Evolutionary conservation across 2,797 vertebrate species (phyloP).

Genomic region (Xiphophorus birchmanni): DNA sequence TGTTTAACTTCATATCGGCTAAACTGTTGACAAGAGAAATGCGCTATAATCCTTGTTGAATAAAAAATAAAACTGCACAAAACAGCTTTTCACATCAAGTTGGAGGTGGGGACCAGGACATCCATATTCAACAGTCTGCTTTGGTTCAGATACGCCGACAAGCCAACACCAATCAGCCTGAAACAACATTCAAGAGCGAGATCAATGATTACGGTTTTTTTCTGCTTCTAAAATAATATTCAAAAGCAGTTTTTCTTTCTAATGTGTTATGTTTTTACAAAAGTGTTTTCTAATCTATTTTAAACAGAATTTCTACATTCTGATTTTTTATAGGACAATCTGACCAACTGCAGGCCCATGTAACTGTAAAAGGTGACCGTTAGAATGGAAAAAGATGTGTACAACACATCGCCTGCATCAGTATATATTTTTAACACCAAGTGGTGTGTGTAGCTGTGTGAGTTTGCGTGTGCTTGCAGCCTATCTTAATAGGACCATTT

Average conservation of each 20-base stretch:
- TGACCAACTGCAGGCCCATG: slow-evolving; percentile 6
- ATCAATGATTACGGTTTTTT: slow-evolving; percentile 12
- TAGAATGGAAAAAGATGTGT: slow-evolving; percentile 44
- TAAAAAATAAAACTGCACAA: slow-evolving; percentile 18
- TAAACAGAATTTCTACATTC: slow-evolving; percentile 27
- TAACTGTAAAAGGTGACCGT: slow-evolving; percentile 60
- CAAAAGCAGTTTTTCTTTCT: background rate
- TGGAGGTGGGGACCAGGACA: slow-evolving; percentile 34
- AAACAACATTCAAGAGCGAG: slow-evolving; percentile 74
- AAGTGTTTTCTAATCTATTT: slow-evolving; percentile 32
- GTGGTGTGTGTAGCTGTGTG: slow-evolving; percentile 6
- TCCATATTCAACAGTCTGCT: slow-evolving; percentile 71
- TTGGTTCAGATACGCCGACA: slow-evolving; percentile 37
- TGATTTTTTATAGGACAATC: slow-evolving; percentile 29
- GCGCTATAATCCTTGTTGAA: slow-evolving; percentile 8
- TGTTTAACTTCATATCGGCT: slow-evolving; percentile 39
- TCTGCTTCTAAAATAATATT: background rate
- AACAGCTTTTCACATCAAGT: slow-evolving; percentile 28
- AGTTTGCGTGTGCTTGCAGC: slow-evolving; percentile 31
- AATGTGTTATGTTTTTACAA: background rate
- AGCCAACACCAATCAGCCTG: slow-evolving; percentile 69
- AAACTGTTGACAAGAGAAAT: slow-evolving; percentile 31
- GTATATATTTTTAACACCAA: slow-evolving; percentile 17
- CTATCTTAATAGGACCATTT: slow-evolving; percentile 79
- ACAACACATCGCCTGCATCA: background rate